These are phyloP conservation scores for Alcedo quadribrachys DNA, from an alignment of 2,797 vertebrate species.

Conservation along the genomic window DNA sequence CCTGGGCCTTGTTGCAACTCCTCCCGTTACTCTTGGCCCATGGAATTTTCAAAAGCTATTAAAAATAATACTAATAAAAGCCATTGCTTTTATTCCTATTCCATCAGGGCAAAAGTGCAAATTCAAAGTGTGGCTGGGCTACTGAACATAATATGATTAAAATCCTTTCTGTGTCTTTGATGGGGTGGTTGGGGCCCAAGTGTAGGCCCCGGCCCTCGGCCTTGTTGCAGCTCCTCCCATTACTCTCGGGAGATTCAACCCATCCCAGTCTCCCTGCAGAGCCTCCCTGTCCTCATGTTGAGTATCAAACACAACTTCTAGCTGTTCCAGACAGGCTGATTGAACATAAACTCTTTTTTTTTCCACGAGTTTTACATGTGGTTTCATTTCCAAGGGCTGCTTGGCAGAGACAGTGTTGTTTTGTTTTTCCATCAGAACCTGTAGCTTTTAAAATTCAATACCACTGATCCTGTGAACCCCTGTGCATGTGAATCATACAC, in stretches of 20 bases:
- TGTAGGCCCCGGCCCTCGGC: no score
- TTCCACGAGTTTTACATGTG: background rate
- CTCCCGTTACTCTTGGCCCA: no score
- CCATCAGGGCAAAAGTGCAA: background rate
- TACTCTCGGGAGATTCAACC: no score
- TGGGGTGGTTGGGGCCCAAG: no score
- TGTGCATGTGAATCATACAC: background rate
- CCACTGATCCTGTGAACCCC: background rate
- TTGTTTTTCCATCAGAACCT: background rate
- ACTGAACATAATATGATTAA: background rate
- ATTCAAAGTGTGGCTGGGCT: background rate
- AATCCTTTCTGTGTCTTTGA: no score
- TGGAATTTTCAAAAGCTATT: no score
- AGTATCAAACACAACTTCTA: background rate
- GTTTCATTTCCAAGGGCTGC: constrained; percentile 9
- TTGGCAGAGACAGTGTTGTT: background rate
- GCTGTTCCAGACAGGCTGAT: background rate
- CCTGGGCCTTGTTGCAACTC: no score
- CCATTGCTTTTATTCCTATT: background rate
- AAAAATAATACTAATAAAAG: no score
- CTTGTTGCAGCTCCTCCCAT: no score
- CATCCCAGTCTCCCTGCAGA: no score
- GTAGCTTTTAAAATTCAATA: background rate
- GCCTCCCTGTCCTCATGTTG: background rate
- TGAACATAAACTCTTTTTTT: background rate